Evolutionary conservation across 35 echinoderm and acorn worm genomes (phyloP), one percentile per base, ranked within the genome.

Genomic region (Amphiura filiformis): DNA sequence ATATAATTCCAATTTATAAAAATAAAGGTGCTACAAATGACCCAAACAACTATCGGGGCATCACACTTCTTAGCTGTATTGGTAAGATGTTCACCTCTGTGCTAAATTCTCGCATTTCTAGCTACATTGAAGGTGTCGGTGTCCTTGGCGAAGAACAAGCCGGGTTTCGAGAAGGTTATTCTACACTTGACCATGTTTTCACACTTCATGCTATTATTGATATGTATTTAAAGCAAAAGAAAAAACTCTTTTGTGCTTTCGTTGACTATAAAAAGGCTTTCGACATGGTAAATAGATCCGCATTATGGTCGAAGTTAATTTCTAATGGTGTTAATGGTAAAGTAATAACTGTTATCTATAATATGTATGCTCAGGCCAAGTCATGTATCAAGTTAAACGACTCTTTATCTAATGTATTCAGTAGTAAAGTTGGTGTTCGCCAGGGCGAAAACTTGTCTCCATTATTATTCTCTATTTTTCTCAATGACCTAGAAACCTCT

Each of bases 21-120:
- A 80, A 36, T 3, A 80, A 80, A 31, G 78, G 78, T 80, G 15
- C 34, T 34, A 3, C 38, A 17, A 26, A 80, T 7, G 35, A 80
- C 35, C 78, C 78, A 37, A 32, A 80, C 28, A 80, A 80, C 78
- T 80, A 80, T 26, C 13, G 78, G 35, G 78, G 78, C 3, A 80
- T 80, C 15, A 11, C 78, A 80, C 3, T 39, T 7, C 34, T 80
- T 7, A 36, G 34, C 34, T 37, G 38, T 36, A 7, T 39, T 80
- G 17, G 78, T 80, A 37, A 37, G 35, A 7, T 39, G 13, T 28
- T 31, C 44, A 70, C 61, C 1, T 23, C 26, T 70, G 2, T 30
- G 2, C 7, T 70, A 2, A 70, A 70, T 70, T 5, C 7, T 23
- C 7, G 61, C 7, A 2, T 70, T 13, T 13, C 15, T 23, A 70